These are phyloP conservation scores for Sipha flava DNA, from an alignment of 1,140 invertebrate species.

Conservation along the genomic window DNA sequence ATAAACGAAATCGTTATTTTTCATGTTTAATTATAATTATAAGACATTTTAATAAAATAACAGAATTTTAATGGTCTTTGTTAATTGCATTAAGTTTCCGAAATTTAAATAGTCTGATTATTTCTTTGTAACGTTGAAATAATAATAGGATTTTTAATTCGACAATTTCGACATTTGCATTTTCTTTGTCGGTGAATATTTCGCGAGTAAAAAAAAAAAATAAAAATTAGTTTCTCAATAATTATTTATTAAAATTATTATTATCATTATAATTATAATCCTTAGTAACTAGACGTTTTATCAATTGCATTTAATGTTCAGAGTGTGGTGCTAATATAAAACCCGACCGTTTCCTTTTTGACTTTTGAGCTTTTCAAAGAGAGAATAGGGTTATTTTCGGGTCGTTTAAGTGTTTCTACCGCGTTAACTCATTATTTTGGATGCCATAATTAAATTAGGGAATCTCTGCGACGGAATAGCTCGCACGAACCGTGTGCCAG, in stretches of 20 bases:
- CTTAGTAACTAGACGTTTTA: background rate
- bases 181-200: too few relatives aligned
- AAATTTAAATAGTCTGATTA: background rate
- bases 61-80: background rate
- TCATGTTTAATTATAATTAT: background rate
- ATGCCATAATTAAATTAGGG: background rate
- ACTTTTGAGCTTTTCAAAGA: background rate
- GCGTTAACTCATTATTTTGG: background rate
- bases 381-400: background rate
- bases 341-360: background rate
- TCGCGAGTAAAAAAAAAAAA: too few relatives aligned
- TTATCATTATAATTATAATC: background rate
- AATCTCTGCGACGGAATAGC: background rate
- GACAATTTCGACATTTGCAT: background rate
- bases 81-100: background rate
- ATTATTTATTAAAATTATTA: background rate
- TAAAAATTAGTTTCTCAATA: background rate
- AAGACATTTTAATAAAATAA: background rate
- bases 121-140: background rate
- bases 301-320: too few relatives aligned
- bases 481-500: background rate
- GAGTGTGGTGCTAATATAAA: background rate
- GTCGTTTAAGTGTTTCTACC: background rate
- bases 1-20: background rate
- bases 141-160: background rate